Evolutionary conservation across 2,888 invertebrate genomes (phyloP), one percentile per base, ranked within the genome.

Genomic region (Kuschelorhynchus macadamiae): DNA sequence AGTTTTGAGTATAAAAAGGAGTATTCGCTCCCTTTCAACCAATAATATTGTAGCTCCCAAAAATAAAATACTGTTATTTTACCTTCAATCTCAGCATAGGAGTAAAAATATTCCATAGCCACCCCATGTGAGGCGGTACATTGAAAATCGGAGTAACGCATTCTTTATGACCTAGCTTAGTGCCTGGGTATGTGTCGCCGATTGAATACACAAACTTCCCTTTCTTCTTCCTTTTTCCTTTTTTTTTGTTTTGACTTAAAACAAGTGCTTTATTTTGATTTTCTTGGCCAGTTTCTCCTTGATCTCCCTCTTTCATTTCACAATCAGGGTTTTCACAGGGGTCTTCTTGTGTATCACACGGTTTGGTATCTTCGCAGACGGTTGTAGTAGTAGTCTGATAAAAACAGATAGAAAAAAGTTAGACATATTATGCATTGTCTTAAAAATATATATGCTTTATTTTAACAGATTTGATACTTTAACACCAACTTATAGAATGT

Each of bases 41-140:
- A n/a, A n/a, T n/a, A n/a, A n/a, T n/a, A n/a, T n/a, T n/a, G n/a
- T n/a, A n/a, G n/a, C n/a, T n/a, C n/a, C n/a, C n/a, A n/a, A n/a
- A n/a, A n/a, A n/a, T n/a, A n/a, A n/a, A n/a, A n/a, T n/a, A n/a
- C n/a, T n/a, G n/a, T 25, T 17, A 63, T 18, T 17, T 57, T 72
- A 80, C 81, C 75, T 78, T 80, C 30, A 81, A 65, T 2, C 71
- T 70, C 30, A 76, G 21, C 64, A 79, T 76, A 3, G 80, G 79
- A 2, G 75, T 77, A 30, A 75, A 77, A 30, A 78, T 73, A 69
- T 83, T 89, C 91, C 91, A 91, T 21, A 89, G 77, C 91, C 91
- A 91, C 0, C 91, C 91, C 90, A 90, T 90, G 42, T 85, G 81
- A 0, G 85, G 80, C 0, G 91, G 91, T 0, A 91, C 90, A 5